Evolutionary conservation across 2,888 invertebrate genomes (phyloP).

Genomic region (Magallana nippona): DNA sequence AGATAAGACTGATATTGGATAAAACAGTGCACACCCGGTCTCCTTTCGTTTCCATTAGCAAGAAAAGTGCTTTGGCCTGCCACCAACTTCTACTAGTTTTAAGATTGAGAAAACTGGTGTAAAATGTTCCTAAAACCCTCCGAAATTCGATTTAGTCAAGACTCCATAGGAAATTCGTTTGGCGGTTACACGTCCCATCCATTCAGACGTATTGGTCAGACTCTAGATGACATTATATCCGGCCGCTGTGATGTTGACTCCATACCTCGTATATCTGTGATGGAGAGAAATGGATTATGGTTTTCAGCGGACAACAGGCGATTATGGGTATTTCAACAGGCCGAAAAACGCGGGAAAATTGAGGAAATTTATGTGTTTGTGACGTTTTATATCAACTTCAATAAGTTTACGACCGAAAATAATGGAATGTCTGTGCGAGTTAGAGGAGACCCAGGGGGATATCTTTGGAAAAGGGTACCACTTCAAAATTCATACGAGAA

Average conservation of each 20-base stretch:
- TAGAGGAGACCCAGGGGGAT: conserved; percentile 36
- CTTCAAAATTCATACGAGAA: neutral
- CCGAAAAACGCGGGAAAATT: conserved; percentile 38
- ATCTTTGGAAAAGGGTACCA: conserved; percentile 14
- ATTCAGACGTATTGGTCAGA: conserved; percentile 37
- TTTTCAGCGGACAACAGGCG: conserved; percentile 41
- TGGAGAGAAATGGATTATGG: conserved; percentile 18
- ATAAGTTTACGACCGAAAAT: conserved; percentile 36
- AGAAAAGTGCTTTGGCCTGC: too few species aligned
- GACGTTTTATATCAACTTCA: neutral
- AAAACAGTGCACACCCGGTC: too few species aligned
- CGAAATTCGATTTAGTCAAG: conserved; percentile 42
- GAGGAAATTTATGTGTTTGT: neutral
- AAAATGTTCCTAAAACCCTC: conserved; percentile 31
- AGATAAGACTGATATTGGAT: too few species aligned
- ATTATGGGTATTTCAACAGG: conserved; percentile 45
- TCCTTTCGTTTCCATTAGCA: too few species aligned
- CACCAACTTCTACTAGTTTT: too few species aligned
- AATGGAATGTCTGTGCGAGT: conserved; percentile 13
- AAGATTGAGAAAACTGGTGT: too few species aligned
- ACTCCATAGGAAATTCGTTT: conserved; percentile 35
- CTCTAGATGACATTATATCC: conserved; percentile 38
- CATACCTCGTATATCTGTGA: conserved; percentile 39
- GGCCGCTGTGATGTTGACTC: neutral
- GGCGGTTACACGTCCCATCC: conserved; percentile 25